These are phyloP conservation scores for Drosophila dunni DNA, from an alignment of 1,140 invertebrate genomes.

Conservation along the genomic window DNA sequence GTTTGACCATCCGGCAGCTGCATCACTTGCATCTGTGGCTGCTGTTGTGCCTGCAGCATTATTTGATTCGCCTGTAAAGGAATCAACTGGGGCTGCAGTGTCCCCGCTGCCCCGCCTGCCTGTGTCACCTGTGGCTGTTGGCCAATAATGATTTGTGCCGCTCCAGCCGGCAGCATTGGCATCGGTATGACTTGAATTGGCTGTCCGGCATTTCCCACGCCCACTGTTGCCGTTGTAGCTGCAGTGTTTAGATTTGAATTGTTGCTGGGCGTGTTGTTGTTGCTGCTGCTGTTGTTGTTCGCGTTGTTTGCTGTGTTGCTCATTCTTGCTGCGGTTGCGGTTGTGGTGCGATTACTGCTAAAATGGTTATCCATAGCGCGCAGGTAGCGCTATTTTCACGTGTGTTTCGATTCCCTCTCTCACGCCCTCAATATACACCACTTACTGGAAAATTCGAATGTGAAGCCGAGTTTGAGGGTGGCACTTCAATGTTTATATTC, in stretches of 20 bases:
- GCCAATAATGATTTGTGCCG: constrained; percentile 76
- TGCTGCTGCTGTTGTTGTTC: constrained; percentile 37
- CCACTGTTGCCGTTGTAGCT: constrained; percentile 20
- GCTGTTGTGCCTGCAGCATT: constrained; percentile 83
- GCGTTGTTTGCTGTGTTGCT: constrained; percentile 11
- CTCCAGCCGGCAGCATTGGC: constrained; percentile 68
- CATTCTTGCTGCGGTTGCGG: constrained; percentile 49
- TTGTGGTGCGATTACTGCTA: constrained; percentile 56
- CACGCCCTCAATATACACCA: constrained; percentile 58
- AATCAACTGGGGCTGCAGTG: constrained; percentile 64
- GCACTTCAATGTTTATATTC: constrained; percentile 63
- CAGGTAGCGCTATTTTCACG: constrained; percentile 30
- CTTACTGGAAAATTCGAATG: constrained; percentile 84
- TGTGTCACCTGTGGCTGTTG: constrained; percentile 55
- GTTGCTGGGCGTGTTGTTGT: constrained; percentile 41
- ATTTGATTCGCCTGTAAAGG: constrained; percentile 77
- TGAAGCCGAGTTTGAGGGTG: constrained; percentile 82
- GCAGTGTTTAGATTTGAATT: constrained; percentile 36
- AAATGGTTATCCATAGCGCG: constrained; percentile 76
- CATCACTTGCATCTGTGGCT: constrained; percentile 91
- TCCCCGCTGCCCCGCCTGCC: constrained; percentile 24
- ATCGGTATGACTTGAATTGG: constrained; percentile 80
- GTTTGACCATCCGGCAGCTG: constrained; percentile 97
- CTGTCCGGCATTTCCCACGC: constrained; percentile 47
- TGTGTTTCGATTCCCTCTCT: constrained; percentile 46